phyloP scores from a whole-genome alignment of 1,140 invertebrate genomes.

The Zaprionus tsacasi region DNA sequence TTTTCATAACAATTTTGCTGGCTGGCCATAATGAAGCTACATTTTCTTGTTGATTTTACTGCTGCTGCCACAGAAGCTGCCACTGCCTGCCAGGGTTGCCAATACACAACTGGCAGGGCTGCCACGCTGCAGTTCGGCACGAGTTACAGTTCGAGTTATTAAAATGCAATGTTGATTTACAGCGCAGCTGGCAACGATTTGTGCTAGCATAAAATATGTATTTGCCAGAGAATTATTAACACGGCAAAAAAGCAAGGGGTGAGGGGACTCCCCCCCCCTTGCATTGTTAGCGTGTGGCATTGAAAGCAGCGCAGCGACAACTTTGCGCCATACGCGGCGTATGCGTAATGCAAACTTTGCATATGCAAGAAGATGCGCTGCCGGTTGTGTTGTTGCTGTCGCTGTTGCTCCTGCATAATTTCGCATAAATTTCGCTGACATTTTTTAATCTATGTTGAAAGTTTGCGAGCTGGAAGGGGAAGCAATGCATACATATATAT shows the following conservation, averaged over 20 bases:
- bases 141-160: slow-evolving; percentile 38
- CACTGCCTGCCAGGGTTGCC: background rate
- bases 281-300: slow-evolving; percentile 54
- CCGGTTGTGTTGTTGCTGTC: slow-evolving; percentile 16
- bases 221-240: slow-evolving; percentile 69
- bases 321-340: slow-evolving; percentile 49
- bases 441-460: slow-evolving; percentile 80
- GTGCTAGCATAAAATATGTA: slow-evolving; percentile 73
- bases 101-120: too few species aligned
- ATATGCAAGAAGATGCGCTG: slow-evolving; percentile 71
- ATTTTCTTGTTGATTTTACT: slow-evolving; percentile 67
- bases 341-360: slow-evolving; percentile 73
- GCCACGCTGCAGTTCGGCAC: background rate
- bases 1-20: slow-evolving; percentile 78
- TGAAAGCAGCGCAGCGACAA: slow-evolving; percentile 56
- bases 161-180: slow-evolving; percentile 70
- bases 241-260: slow-evolving; percentile 36
- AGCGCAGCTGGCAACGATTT: slow-evolving; percentile 65
- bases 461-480: too few species aligned
- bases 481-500: slow-evolving; percentile 68
- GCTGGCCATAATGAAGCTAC: slow-evolving; percentile 73
- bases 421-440: slow-evolving; percentile 74
- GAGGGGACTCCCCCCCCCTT: too few species aligned
- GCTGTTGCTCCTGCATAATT: slow-evolving; percentile 64
- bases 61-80: slow-evolving; percentile 32